A percentile compares a stretch with the other conserved stretches of the same genome.
Conservation (phyloP, 2,888 invertebrate species). For the Teinopalpus imperialis region DNA sequence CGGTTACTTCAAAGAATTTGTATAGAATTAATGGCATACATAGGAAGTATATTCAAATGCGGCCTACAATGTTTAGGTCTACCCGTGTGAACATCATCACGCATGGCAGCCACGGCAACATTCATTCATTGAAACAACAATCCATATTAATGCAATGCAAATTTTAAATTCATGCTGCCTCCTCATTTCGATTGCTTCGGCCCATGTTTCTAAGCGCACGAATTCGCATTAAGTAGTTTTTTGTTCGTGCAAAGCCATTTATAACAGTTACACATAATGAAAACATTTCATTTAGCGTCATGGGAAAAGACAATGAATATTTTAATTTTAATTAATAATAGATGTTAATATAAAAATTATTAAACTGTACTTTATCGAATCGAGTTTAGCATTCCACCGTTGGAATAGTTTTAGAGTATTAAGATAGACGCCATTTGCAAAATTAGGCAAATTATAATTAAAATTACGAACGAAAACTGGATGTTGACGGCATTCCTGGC, state of each 20-base stretch:
- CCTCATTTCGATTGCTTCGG: constrained; percentile 70
- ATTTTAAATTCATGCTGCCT: constrained; percentile 78
- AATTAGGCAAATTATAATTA: constrained; percentile 54
- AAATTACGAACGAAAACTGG: constrained; percentile 63
- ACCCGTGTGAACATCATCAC: constrained; percentile 80
- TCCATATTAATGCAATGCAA: constrained; percentile 82
- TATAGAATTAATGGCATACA: constrained; percentile 76
- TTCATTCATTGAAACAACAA: constrained; percentile 81
- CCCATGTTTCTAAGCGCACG: constrained; percentile 74
- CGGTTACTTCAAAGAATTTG: constrained; percentile 76
- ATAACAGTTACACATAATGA: constrained; percentile 59
- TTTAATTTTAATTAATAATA: not conserved
- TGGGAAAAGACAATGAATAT: constrained; percentile 37
- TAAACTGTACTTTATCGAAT: too few relatives aligned
- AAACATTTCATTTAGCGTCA: constrained; percentile 60
- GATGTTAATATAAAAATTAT: too few relatives aligned
- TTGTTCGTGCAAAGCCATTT: constrained; percentile 69
- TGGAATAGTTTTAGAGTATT: constrained; percentile 50
- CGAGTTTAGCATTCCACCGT: too few relatives aligned
- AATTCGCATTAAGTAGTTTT: constrained; percentile 76
- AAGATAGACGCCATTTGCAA: constrained; percentile 48
- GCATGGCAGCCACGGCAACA: constrained; percentile 76
- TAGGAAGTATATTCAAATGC: constrained; percentile 81
- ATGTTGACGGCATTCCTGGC: constrained; percentile 68
- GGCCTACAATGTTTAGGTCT: constrained; percentile 75